Base-by-base conservation (phyloP, 2,113 vertebrate species). In the Thunnus maccoyii region DNA sequence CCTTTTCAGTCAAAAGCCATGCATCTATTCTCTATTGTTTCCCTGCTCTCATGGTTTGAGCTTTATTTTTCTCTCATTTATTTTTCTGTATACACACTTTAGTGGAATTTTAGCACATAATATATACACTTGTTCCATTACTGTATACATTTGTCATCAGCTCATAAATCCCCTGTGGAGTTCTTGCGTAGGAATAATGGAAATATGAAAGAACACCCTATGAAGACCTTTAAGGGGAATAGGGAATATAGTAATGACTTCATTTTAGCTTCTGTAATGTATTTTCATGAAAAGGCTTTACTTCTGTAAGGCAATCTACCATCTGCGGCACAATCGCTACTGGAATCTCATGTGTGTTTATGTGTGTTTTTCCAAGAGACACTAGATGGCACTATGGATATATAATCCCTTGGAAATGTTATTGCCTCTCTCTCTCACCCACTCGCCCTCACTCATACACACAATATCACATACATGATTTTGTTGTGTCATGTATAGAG, bases 341-440 rank as follows among this genome's bases (percentile, higher is more conserved):
- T 50, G 18, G 30, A 67, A 44, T 78, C 56, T 52, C 14, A 0
- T 32, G 27, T 27, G 57, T 77, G 14, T 85, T 13, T 66, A 63
- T 88, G 66, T 83, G 41, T 65, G 36, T 88, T 71, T 85, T 67
- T 81, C 11, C 52, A 47, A 16, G 15, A 72, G 61, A 87, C 95
- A 95, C 95, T 95, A 96, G 95, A 95, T 95, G 95, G 95, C 95
- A 94, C 92, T 96, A 86, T 95, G 76, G 93, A 90, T 92, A 88
- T 92, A 80, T 78, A 77, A 70, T 86, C 68, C 65, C 66, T 18
- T 13, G 25, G 22, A 78, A 71, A 81, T 69, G 4, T 72, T n/a
- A 32, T 16, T 20, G 9, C 54, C 57, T 57, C 60, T 70, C 50
- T 83, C 20, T 7, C 56, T 44, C 70, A 17, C 55, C 30, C 47